phyloP scores from a whole-genome alignment of 2,797 vertebrate species.

The Eupleurogrammus muticus region DNA sequence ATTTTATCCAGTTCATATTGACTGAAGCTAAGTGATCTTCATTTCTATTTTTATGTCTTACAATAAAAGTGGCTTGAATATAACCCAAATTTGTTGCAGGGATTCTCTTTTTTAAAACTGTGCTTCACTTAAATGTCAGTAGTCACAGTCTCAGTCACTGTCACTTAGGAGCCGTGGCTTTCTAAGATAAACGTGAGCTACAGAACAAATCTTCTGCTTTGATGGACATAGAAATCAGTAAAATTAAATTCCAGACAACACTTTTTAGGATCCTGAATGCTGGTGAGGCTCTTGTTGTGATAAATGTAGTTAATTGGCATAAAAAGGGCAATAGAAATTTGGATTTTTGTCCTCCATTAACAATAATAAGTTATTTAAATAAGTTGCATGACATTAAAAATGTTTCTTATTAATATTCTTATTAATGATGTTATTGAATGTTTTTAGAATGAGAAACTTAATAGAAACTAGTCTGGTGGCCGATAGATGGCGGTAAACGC shows the following conservation, averaged over 20 bases:
- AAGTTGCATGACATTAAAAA: too few species aligned
- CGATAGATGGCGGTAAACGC: too few species aligned
- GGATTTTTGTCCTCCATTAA: too few species aligned
- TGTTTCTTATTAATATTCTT: too few species aligned
- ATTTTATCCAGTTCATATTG: conserved; percentile 67
- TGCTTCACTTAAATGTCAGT: conserved; percentile 43
- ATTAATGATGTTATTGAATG: too few species aligned
- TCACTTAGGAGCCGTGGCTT: conserved; percentile 28
- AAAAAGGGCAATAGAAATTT: too few species aligned
- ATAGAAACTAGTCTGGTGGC: too few species aligned
- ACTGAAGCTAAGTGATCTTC: conserved; percentile 50
- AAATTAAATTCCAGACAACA: conserved; percentile 87
- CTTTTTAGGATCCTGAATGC: conserved; percentile 88
- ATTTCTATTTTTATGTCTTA: conserved; percentile 32
- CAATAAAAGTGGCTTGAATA: conserved; percentile 17
- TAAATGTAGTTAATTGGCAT: conserved; percentile 13
- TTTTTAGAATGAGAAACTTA: too few species aligned
- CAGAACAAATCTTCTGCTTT: conserved; percentile 90
- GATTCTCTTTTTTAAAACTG: conserved; percentile 28
- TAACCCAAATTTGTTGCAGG: conserved; percentile 8
- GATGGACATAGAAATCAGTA: conserved; percentile 88
- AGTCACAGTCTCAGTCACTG: conserved; percentile 19
- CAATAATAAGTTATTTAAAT: too few species aligned
- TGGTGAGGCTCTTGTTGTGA: conserved; percentile 66
- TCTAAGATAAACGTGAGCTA: conserved; percentile 13